Conservation (phyloP, 2,888 invertebrate species). For the Mimachlamys varia region DNA sequence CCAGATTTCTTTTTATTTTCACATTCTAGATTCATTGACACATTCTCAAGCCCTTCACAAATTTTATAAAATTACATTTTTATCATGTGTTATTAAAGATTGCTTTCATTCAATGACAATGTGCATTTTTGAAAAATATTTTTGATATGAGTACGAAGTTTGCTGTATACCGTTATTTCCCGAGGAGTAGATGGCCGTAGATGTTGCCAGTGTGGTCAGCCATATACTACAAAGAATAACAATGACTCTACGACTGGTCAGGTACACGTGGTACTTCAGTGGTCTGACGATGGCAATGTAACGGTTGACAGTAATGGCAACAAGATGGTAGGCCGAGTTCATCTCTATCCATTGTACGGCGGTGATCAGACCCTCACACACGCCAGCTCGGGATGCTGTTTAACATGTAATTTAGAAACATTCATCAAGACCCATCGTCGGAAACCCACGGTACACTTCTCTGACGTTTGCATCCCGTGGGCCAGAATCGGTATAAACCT, state of each 20-base stretch:
- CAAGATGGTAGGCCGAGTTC: conserved; percentile 39
- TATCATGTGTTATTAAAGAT: no score
- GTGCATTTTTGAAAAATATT: no score
- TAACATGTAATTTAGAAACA: not conserved
- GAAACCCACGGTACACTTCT: no score
- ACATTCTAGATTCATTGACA: no score
- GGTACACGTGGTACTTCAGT: not conserved
- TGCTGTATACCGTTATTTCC: not conserved
- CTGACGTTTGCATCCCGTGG: no score
- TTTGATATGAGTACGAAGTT: no score
- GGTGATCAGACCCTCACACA: conserved; percentile 5
- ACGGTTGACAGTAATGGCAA: conserved; percentile 34
- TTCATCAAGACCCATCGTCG: no score
- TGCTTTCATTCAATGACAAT: no score
- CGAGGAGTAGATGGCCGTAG: not conserved
- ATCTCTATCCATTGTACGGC: conserved; percentile 36
- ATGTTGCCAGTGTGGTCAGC: not conserved
- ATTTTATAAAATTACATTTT: no score
- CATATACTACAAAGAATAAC: not conserved
- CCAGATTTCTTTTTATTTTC: no score
- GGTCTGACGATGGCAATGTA: conserved; percentile 19
- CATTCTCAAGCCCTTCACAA: no score
- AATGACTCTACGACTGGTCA: not conserved
- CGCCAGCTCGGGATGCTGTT: not conserved
- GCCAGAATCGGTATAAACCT: no score